phyloP scores from a whole-genome alignment of 2,113 vertebrate species.

The Sylvia atricapilla region DNA sequence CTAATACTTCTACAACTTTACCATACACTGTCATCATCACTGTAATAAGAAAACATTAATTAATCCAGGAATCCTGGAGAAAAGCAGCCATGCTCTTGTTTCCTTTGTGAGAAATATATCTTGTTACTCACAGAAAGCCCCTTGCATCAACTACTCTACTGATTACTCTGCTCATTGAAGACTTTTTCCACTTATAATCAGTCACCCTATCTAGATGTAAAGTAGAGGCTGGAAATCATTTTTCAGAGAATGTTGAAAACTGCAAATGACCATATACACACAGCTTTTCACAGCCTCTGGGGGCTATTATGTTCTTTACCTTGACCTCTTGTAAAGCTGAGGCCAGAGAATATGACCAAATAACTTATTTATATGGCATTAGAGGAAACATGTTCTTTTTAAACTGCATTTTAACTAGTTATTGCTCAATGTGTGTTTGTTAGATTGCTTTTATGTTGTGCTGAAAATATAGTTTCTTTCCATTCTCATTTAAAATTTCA shows the following conservation, averaged over 20 bases:
- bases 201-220: background rate
- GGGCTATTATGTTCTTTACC: background rate
- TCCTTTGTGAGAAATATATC: background rate
- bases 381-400: background rate
- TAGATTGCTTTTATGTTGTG: background rate
- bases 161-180: background rate
- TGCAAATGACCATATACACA: background rate
- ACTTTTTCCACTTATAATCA: background rate
- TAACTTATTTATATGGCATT: background rate
- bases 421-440: background rate
- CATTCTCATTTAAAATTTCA: background rate
- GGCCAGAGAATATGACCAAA: background rate
- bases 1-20: background rate
- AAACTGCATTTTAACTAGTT: background rate
- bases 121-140: background rate
- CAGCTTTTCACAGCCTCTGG: background rate
- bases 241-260: background rate
- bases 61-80: background rate
- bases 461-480: background rate
- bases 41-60: background rate
- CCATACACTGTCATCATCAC: background rate
- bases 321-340: background rate
- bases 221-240: background rate
- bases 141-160: background rate
- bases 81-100: background rate